phyloP scores from a whole-genome alignment of 2,888 invertebrate genomes.

The Gymnosoma rotundatum region DNA sequence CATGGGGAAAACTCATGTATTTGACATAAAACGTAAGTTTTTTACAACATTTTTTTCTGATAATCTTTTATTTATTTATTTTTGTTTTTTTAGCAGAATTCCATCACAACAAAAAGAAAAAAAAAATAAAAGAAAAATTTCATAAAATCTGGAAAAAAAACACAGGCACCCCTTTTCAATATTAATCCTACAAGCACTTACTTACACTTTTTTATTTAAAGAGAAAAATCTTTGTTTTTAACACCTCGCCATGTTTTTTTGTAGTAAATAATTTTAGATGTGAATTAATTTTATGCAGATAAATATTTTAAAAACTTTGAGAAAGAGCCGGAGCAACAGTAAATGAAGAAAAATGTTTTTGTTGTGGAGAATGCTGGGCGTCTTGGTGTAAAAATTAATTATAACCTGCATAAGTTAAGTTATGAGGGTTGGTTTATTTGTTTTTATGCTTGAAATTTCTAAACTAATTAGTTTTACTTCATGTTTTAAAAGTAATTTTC shows the following conservation, averaged over 20 bases:
- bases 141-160: neutral
- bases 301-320: neutral
- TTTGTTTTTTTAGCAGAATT: slow-evolving; percentile 30
- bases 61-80: slow-evolving; percentile 8
- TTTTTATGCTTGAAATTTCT: too few relatives aligned
- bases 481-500: too few relatives aligned
- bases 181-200: slow-evolving; percentile 2
- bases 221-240: neutral
- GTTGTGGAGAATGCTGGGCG: too few relatives aligned
- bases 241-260: neutral
- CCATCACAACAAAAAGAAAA: slow-evolving; percentile 18
- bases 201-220: slow-evolving; percentile 1
- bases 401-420: too few relatives aligned
- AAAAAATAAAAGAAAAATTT: neutral
- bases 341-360: too few relatives aligned
- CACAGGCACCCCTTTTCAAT: slow-evolving; percentile 43
- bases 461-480: too few relatives aligned
- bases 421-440: too few relatives aligned
- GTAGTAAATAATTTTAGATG: slow-evolving; percentile 30
- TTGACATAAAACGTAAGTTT: slow-evolving; percentile 9
- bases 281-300: slow-evolving; percentile 40
- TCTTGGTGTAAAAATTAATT: too few relatives aligned
- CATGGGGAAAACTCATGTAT: neutral
- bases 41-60: neutral
- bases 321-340: too few relatives aligned